Percentiles rank a stretch among this genome's conserved stretches.
phyloP scores from a whole-genome alignment of 2,113 vertebrate species.

The Proterorhinus semilunaris region DNA sequence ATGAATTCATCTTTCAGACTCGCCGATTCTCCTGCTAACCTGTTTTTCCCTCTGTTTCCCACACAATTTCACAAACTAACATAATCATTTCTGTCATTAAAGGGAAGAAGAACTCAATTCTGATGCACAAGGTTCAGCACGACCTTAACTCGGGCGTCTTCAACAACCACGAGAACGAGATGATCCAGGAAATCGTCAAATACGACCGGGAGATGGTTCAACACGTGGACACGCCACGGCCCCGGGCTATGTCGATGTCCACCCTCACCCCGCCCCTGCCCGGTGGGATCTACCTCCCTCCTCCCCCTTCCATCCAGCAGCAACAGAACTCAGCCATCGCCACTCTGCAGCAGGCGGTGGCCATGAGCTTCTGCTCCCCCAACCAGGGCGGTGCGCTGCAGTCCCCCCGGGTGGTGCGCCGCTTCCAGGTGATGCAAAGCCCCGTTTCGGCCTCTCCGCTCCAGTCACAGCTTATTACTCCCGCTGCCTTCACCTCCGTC shows the following conservation, averaged over 20 bases:
- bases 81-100: conserved; percentile 14
- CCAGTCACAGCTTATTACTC: conserved; percentile 74
- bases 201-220: conserved; percentile 98
- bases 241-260: conserved; percentile 78
- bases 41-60: not conserved
- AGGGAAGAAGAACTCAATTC: conserved; percentile 97
- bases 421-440: conserved; percentile 84
- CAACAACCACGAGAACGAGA: conserved; percentile 98
- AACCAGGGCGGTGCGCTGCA: conserved; percentile 84
- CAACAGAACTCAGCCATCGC: conserved; percentile 86
- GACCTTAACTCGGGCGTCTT: conserved; percentile 95
- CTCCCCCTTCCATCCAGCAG: conserved; percentile 70
- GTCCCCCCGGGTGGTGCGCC: conserved; percentile 86
- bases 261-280: conserved; percentile 67
- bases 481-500: conserved; percentile 72
- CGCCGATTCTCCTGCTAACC: not conserved
- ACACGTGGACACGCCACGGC: conserved; percentile 85
- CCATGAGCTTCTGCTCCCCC: conserved; percentile 95
- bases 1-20: not conserved
- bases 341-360: conserved; percentile 92
- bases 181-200: conserved; percentile 98
- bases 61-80: not conserved
- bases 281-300: conserved; percentile 61
- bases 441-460: conserved; percentile 79
- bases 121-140: conserved; percentile 97